Evolutionary conservation across 2,888 invertebrate species (phyloP), one percentile per base, ranked within the genome.

Genomic region (Dascillus cervinus): DNA sequence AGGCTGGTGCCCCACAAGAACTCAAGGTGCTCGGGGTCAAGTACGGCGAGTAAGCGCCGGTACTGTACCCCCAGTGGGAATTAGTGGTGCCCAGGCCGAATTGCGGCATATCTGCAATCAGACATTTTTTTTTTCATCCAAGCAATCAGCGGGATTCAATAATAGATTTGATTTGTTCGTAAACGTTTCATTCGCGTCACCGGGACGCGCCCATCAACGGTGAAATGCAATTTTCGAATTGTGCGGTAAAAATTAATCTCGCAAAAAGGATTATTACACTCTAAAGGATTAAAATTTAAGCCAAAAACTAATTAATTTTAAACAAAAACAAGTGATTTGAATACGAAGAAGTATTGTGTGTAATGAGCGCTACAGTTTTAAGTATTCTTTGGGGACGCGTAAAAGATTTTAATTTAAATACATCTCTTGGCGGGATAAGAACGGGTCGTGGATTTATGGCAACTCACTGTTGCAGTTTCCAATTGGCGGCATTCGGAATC

Each of bases 391-490:
- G 19, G 49, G 46, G 49, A 46, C 45, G 32, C 30, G 41, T 45
- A 37, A 41, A 39, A 37, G 38, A 38, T 36, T 43, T 38, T n/a
- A n/a, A n/a, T n/a, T n/a, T n/a, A n/a, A n/a, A n/a, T n/a, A n/a
- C n/a, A n/a, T n/a, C n/a, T n/a, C n/a, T n/a, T n/a, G n/a, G n/a
- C n/a, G n/a, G n/a, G n/a, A n/a, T n/a, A n/a, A n/a, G n/a, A n/a
- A n/a, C n/a, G n/a, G n/a, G n/a, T n/a, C n/a, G n/a, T n/a, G n/a
- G 17, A 17, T 6, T 17, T 8, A 17, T 17, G 17, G 17, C 4
- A 70, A 85, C 88, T 87, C 67, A 89, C 88, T 89, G 66, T 88
- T 88, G 67, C 88, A 89, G 53, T 86, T 85, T 58, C 82, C 84
- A 65, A 88, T 88, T 48, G 88, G 87, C 41, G 87, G 87, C 84